Evolutionary conservation across 1,140 invertebrate genomes (phyloP).

Genomic region (Sitobion miscanthi): DNA sequence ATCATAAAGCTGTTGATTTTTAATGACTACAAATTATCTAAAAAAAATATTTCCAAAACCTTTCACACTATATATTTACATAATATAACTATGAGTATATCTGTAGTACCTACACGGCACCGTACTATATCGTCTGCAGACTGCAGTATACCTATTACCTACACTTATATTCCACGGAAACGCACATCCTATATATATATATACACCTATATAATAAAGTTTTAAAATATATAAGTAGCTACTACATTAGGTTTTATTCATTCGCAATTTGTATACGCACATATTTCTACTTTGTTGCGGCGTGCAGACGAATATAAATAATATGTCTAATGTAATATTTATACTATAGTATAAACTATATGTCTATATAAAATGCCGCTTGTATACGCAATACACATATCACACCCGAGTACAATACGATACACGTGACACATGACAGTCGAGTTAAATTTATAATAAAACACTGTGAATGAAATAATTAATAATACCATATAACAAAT

Average conservation of each 20-base stretch:
- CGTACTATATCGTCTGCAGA: too few species aligned
- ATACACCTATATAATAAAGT: neutral
- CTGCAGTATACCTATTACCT: too few species aligned
- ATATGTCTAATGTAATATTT: neutral
- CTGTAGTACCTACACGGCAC: too few species aligned
- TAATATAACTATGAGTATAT: neutral
- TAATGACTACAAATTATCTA: neutral
- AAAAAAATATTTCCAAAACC: too few species aligned
- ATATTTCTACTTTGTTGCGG: neutral
- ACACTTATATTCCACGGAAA: too few species aligned
- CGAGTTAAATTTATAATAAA: neutral
- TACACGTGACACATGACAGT: neutral
- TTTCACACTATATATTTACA: neutral
- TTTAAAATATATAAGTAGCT: neutral
- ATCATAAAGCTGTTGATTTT: neutral
- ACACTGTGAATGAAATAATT: neutral
- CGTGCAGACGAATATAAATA: neutral
- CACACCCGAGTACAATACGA: neutral
- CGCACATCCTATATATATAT: too few species aligned
- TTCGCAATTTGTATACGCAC: neutral
- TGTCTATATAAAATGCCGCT: neutral
- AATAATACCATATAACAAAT: neutral
- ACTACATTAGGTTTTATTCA: neutral
- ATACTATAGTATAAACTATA: neutral
- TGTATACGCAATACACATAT: neutral